Base-by-base conservation (phyloP, 2,888 invertebrate genomes). In the Lasius fuliginosus region DNA sequence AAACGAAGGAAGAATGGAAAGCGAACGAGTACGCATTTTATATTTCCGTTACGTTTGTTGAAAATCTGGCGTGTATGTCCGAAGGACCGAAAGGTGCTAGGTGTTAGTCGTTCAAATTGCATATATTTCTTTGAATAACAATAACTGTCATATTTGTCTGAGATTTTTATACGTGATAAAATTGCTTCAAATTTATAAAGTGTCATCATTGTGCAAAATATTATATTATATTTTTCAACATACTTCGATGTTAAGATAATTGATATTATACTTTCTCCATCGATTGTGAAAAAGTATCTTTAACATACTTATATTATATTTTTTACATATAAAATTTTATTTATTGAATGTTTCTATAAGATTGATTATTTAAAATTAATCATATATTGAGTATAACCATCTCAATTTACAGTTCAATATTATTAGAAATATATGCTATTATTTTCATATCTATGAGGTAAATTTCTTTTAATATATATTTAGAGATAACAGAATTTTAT, bases 11-110 rank as follows among this genome's bases (percentile, higher is more conserved):
- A 23, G 60, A 76, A 75, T 67, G 36, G 33, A 53, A 76, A 86
- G 83, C 67, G 84, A 87, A 77, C 77, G 83, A 65, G 18, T 56
- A 27, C n/a, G 36, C 58, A n/a, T 53, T 76, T 75, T 42, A 75
- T 46, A 46, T 64, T 42, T 33, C 46, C 36, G 33, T n/a, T 15
- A 64, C 2, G 42, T 68, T 49, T 27, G 83, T 68, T 40, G 40
- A 64, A 81, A 46, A 36, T 60, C 18, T 33, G 46, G 27, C 46
- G 27, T 27, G 9, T 3, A 49, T 23, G 4, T 23, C 40, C n/a
- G n/a, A n/a, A 12, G 3, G 8, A 42, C 15, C 30, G 33, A 53
- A 69, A 36, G 60, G 3, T 36, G 36, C 5, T 5, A 36, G 36
- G 36, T 36, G 5, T 58, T 42, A 23, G 33, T 65, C 11, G 42